Base-by-base conservation (phyloP, 2,113 vertebrate genomes). In the Romanogobio albipinnatus region DNA sequence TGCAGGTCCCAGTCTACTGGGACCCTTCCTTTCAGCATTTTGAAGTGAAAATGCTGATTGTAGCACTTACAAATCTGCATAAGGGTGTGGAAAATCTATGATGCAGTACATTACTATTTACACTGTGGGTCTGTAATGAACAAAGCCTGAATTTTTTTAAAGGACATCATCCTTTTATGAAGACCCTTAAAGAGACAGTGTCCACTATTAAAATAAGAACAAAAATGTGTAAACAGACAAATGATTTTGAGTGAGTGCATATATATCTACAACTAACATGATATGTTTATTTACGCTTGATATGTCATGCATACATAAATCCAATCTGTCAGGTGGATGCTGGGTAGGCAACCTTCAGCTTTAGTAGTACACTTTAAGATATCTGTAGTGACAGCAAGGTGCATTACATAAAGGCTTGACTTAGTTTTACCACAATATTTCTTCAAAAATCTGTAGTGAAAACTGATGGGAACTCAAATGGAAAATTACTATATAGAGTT, bases 21-120 rank as follows among this genome's bases (percentile, higher is more conserved):
- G 75, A 84, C 29, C 11, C 15, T 84, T 51, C 33, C 64, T 14
- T 75, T 61, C 33, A 75, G 78, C 36, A 14, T 51, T 81, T 81
- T 29, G 29, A 74, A 81, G 84, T 26, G 24, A 85, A 86, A 81
- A 22, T 81, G 84, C 84, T 81, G 84, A 86, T 51, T 82, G 19
- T 76, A 49, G 84, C 6, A 9, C 76, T 75, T 53, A 13, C 13
- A 64, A 81, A 76, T 66, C 70, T 64, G 58, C 70, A 74, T 71
- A 71, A 53, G 84, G 84, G 45, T 75, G n/a, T 19, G 19, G 47
- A 76, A 71, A 59, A 58, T 62, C 53, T 71, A 66, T 75, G 49
- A 51, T 62, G 53, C 78, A 61, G 68, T 74, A 49, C 76, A 71
- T 70, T 78, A 71, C 76, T 85, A 56, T 79, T 61, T 61, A 64